Evolutionary conservation across 2,888 invertebrate genomes (phyloP).

Genomic region (Pseudanteris insignis): DNA sequence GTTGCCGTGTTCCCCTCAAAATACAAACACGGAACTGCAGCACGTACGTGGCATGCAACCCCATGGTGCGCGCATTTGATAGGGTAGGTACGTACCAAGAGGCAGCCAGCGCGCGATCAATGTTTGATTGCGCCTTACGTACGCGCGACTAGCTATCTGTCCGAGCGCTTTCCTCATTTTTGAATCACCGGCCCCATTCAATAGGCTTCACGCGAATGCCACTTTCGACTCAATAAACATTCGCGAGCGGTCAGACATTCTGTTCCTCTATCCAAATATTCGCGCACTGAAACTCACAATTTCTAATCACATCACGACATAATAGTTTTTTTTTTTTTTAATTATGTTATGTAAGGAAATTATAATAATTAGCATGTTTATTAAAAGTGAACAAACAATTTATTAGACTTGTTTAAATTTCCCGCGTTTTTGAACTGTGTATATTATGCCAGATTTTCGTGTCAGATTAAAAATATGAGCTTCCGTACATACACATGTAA

Average conservation of each 20-base stretch:
- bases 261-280: no score
- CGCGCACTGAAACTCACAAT: not conserved
- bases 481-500: no score
- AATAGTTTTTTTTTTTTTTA: no score
- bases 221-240: conserved; percentile 11
- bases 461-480: no score
- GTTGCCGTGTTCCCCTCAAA: conserved; percentile 54
- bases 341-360: no score
- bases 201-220: conserved; percentile 13
- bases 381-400: no score
- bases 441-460: no score
- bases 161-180: conserved; percentile 32
- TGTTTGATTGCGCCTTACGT: conserved; percentile 48
- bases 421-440: no score
- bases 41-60: conserved; percentile 56
- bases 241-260: no score
- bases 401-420: no score
- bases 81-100: conserved; percentile 55
- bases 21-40: conserved; percentile 57
- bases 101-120: conserved; percentile 47
- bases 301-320: no score
- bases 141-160: conserved; percentile 46
- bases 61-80: conserved; percentile 58
- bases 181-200: conserved; percentile 28
- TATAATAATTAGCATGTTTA: no score